These are phyloP conservation scores for Dolichomitus sp. DNA, from an alignment of 2,888 invertebrate species.

Conservation along the genomic window DNA sequence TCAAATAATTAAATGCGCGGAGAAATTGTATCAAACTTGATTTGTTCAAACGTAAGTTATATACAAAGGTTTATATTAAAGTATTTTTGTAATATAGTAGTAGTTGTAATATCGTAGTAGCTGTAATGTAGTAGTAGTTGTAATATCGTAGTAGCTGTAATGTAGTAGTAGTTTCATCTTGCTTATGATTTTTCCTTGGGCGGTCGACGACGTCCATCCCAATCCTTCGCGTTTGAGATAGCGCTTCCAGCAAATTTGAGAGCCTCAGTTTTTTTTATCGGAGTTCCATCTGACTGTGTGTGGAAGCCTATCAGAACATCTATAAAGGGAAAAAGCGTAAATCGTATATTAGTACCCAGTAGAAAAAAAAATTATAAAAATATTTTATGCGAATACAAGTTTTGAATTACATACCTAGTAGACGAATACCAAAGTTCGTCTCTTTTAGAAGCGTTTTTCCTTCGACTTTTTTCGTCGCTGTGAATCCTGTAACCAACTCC, in stretches of 20 bases:
- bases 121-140: too few relatives aligned
- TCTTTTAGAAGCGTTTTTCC: constrained; percentile 12
- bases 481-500: constrained; percentile 8
- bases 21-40: background rate
- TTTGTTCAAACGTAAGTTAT: background rate
- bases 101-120: background rate
- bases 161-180: too few relatives aligned
- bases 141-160: too few relatives aligned
- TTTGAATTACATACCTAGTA: constrained; percentile 18
- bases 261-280: background rate
- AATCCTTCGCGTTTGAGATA: too few relatives aligned
- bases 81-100: background rate
- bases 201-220: background rate
- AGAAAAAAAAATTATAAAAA: background rate
- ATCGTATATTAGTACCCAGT: background rate
- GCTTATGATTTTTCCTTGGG: background rate
- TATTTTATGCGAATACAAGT: background rate
- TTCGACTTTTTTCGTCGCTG: constrained; percentile 30
- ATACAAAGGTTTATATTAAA: background rate
- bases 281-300: constrained; percentile 23
- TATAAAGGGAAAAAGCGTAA: constrained; percentile 7
- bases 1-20: background rate
- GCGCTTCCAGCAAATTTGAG: too few relatives aligned
- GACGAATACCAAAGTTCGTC: constrained; percentile 12
- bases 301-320: constrained; percentile 9